Evolutionary conservation across 2,797 vertebrate species (phyloP).

Genomic region (Sebastiscus albofasciatus): DNA sequence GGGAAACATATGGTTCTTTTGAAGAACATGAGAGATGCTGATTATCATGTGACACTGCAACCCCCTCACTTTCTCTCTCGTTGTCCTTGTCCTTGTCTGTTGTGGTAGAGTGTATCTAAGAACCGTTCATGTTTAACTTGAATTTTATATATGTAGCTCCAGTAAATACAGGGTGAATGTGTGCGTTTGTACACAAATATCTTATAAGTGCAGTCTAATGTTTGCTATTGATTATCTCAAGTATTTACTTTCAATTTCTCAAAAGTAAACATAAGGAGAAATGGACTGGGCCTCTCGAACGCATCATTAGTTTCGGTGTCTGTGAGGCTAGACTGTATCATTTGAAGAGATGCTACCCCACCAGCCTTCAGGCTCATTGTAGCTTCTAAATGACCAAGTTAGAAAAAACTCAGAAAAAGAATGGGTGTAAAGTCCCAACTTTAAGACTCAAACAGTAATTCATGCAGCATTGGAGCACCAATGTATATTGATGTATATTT

Average conservation of each 20-base stretch:
- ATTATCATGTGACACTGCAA: slow-evolving; percentile 58
- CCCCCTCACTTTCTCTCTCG: neutral
- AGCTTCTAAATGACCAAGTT: slow-evolving; percentile 1
- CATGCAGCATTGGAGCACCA: neutral
- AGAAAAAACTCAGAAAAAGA: neutral
- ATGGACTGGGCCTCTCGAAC: neutral
- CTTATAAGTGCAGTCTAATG: neutral
- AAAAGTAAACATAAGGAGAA: neutral
- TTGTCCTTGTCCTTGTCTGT: neutral
- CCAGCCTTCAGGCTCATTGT: neutral
- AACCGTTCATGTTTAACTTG: neutral
- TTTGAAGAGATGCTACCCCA: neutral
- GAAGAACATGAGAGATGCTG: slow-evolving; percentile 54
- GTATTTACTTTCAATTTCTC: neutral
- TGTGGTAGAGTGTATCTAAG: neutral
- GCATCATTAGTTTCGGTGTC: slow-evolving; percentile 4
- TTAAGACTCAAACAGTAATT: slow-evolving; percentile 7
- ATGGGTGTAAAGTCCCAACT: slow-evolving; percentile 4
- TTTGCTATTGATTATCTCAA: neutral
- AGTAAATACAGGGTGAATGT: neutral
- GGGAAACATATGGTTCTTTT: slow-evolving; percentile 50
- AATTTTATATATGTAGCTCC: neutral
- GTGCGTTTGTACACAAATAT: neutral
- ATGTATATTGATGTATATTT: neutral
- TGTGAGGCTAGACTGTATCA: neutral